Percentiles rank a stretch among this genome's conserved stretches.
Conservation (phyloP, 2,888 invertebrate genomes). For the Thecocarcelia acutangulata region DNA sequence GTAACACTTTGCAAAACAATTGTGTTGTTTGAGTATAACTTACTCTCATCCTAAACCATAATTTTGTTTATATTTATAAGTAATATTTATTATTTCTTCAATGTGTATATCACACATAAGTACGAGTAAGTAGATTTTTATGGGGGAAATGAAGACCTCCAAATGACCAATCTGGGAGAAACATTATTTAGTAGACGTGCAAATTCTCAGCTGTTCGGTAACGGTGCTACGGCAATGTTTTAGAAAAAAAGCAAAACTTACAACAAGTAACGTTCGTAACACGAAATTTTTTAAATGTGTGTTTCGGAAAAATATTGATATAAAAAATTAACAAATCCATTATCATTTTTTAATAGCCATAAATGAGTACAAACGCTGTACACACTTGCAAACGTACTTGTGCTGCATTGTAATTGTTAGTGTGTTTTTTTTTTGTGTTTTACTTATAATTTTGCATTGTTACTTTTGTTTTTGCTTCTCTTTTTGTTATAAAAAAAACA, state of each 20-base stretch:
- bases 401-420: constrained; percentile 41
- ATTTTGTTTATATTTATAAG: constrained; percentile 12
- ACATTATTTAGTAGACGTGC: constrained; percentile 64
- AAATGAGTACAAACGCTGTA: constrained; percentile 34
- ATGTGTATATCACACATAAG: neutral
- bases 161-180: constrained; percentile 49
- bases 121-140: constrained; percentile 4
- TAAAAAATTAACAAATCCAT: constrained; percentile 58
- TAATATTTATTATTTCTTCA: constrained; percentile 3
- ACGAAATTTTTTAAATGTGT: neutral
- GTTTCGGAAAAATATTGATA: constrained; percentile 49
- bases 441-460: constrained; percentile 51
- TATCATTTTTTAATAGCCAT: constrained; percentile 67
- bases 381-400: constrained; percentile 13
- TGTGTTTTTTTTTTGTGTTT: constrained; percentile 11
- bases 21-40: neutral
- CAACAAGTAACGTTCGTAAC: constrained; percentile 42
- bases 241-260: constrained; percentile 13
- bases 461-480: constrained; percentile 29
- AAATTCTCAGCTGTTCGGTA: constrained; percentile 63
- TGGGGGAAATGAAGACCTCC: constrained; percentile 42
- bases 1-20: neutral
- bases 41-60: constrained; percentile 58
- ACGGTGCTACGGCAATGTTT: constrained; percentile 33
- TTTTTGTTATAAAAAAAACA: neutral